Conservation (phyloP, 2,888 invertebrate species). For the Melipona bicolor region DNA sequence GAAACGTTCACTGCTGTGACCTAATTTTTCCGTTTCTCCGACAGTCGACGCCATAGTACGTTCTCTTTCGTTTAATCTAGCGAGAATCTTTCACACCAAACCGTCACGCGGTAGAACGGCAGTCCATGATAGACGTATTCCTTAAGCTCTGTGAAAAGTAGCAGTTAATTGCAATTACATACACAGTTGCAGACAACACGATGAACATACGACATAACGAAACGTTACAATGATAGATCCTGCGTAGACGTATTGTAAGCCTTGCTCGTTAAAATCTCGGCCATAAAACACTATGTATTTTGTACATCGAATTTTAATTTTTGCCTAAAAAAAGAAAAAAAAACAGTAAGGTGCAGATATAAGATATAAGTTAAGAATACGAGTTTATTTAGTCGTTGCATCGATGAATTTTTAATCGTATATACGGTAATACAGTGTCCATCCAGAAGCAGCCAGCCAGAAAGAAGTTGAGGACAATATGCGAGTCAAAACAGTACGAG, state of each 20-base stretch:
- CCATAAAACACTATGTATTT: conserved; percentile 21
- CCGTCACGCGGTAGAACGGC: conserved; percentile 31
- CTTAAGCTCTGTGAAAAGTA: conserved; percentile 43
- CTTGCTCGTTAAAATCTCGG: conserved; percentile 21
- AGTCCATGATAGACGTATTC: conserved; percentile 13
- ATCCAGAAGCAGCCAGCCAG: conserved; percentile 74
- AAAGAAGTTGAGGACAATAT: conserved; percentile 58
- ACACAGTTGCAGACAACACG: conserved; percentile 23
- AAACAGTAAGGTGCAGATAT: conserved; percentile 30
- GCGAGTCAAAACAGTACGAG: conserved; percentile 36
- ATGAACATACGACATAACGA: conserved; percentile 9
- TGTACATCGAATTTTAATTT: conserved; percentile 65
- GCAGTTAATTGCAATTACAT: conserved; percentile 33
- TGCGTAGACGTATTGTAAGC: conserved; percentile 35
- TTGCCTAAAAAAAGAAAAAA: neutral
- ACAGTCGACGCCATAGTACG: conserved; percentile 20
- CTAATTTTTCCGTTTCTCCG: conserved; percentile 12
- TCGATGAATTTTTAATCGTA: conserved; percentile 51
- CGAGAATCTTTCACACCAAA: conserved; percentile 20
- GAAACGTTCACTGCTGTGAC: conserved; percentile 33
- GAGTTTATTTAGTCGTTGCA: conserved; percentile 48
- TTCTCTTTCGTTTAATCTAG: conserved; percentile 22
- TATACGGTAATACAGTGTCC: conserved; percentile 68
- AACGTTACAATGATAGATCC: conserved; percentile 38
- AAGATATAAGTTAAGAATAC: conserved; percentile 36